These are phyloP conservation scores for Pseudobourletiella spinata DNA, from an alignment of 1,140 invertebrate species.

Conservation along the genomic window DNA sequence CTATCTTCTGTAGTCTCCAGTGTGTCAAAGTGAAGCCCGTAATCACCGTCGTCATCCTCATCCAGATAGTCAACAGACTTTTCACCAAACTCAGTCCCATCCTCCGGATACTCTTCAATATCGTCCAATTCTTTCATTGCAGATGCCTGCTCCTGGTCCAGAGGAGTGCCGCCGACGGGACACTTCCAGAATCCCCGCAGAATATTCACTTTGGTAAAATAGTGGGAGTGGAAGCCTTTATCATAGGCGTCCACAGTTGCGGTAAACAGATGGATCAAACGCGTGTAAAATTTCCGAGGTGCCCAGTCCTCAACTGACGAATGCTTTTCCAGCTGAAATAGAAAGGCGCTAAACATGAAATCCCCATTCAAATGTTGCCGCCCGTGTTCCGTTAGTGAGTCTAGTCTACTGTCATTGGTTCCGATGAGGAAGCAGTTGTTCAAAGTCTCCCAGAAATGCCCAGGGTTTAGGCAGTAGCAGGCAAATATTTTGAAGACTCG, in stretches of 20 bases:
- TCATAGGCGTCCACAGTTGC: slow-evolving; percentile 24
- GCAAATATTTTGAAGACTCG: slow-evolving; percentile 28
- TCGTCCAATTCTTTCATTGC: slow-evolving; percentile 15
- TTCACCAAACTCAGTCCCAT: slow-evolving; percentile 1
- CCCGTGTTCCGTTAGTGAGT: not conserved
- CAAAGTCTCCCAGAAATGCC: slow-evolving; percentile 24
- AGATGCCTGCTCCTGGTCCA: slow-evolving; percentile 8
- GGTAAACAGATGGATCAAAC: slow-evolving; percentile 18
- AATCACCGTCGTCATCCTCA: slow-evolving; percentile 24
- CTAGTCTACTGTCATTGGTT: slow-evolving; percentile 15
- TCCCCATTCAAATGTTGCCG: slow-evolving; percentile 10
- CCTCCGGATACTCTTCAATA: slow-evolving; percentile 18
- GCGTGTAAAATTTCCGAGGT: slow-evolving; percentile 20
- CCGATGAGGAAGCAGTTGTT: slow-evolving; percentile 26
- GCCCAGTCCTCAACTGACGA: slow-evolving; percentile 28
- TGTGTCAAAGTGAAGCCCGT: slow-evolving; percentile 24
- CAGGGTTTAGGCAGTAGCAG: slow-evolving; percentile 25
- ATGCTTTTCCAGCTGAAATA: slow-evolving; percentile 27
- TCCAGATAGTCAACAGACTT: slow-evolving; percentile 12
- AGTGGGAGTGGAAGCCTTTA: slow-evolving; percentile 31
- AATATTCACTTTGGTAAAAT: slow-evolving; percentile 33
- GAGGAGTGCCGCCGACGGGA: not conserved
- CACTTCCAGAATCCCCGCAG: slow-evolving; percentile 19
- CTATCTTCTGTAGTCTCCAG: slow-evolving; percentile 10
- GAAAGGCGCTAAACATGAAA: slow-evolving; percentile 23